Evolutionary conservation across 1,140 invertebrate species (phyloP).

Genomic region (Brachionus plicatilis): DNA sequence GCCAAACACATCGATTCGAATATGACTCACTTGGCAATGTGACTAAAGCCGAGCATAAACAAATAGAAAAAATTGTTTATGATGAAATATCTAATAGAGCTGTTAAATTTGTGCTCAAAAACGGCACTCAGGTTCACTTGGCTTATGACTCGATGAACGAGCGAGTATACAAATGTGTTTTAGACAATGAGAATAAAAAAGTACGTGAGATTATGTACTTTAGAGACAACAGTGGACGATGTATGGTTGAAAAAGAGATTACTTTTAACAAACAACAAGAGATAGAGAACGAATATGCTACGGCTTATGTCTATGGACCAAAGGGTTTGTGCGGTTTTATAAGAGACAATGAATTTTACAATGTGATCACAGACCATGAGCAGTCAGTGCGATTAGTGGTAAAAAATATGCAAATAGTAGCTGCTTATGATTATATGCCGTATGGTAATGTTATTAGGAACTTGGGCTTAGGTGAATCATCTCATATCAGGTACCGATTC

Average conservation of each 20-base stretch:
- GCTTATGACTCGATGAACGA: background rate
- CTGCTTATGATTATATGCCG: conserved; percentile 20
- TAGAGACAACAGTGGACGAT: background rate
- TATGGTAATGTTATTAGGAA: background rate
- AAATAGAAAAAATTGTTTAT: background rate
- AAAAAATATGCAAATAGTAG: background rate
- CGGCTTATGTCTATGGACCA: background rate
- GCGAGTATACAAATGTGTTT: background rate
- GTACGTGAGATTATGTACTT: background rate
- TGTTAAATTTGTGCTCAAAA: conserved; percentile 19
- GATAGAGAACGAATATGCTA: background rate
- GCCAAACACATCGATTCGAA: background rate
- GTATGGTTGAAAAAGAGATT: conserved; percentile 14
- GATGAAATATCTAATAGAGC: background rate
- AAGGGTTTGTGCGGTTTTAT: background rate
- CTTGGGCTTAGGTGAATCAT: background rate
- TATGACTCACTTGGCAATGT: background rate
- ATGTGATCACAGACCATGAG: conserved; percentile 1
- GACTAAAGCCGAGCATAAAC: background rate
- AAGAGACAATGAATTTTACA: background rate
- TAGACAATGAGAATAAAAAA: background rate
- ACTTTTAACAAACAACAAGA: background rate
- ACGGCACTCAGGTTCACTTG: background rate
- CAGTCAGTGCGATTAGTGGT: background rate
- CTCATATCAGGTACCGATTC: background rate